A percentile compares a stretch with the other conserved stretches of the same genome.
Evolutionary conservation across 2,113 vertebrate genomes (phyloP).

Genomic region (Callospermophilus lateralis): DNA sequence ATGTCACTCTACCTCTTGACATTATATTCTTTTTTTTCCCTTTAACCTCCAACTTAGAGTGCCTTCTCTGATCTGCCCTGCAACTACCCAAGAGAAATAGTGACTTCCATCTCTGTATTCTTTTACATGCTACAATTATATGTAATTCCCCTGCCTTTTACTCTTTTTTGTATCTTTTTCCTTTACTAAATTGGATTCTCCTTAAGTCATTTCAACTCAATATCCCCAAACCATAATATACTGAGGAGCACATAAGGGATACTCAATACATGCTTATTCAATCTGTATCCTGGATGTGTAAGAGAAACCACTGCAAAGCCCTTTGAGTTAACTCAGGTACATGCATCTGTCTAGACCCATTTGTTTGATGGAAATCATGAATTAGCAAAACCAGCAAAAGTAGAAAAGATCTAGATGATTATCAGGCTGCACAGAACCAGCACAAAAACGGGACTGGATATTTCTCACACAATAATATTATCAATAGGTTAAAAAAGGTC

Average conservation of each 20-base stretch:
- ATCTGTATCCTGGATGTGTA: neutral
- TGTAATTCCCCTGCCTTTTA: neutral
- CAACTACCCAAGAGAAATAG: neutral
- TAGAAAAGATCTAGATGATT: neutral
- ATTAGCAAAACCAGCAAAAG: neutral
- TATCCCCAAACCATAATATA: neutral
- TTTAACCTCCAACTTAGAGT: neutral
- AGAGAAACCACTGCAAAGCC: neutral
- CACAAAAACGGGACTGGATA: neutral
- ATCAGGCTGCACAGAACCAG: neutral
- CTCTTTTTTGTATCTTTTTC: neutral
- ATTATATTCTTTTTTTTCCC: neutral
- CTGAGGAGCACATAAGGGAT: neutral
- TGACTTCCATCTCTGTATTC: neutral
- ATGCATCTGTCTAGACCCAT: neutral
- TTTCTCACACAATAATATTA: neutral
- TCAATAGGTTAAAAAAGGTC: neutral
- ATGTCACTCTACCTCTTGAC: neutral
- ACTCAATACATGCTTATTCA: neutral
- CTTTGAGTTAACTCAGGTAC: neutral
- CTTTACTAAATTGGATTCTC: neutral
- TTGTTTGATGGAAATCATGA: neutral
- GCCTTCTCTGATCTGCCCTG: neutral
- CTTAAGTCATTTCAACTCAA: conserved; percentile 29
- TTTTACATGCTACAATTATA: neutral